Evolutionary conservation across 2,797 vertebrate species (phyloP).

Genomic region (Enteromius afrohamiltoni): DNA sequence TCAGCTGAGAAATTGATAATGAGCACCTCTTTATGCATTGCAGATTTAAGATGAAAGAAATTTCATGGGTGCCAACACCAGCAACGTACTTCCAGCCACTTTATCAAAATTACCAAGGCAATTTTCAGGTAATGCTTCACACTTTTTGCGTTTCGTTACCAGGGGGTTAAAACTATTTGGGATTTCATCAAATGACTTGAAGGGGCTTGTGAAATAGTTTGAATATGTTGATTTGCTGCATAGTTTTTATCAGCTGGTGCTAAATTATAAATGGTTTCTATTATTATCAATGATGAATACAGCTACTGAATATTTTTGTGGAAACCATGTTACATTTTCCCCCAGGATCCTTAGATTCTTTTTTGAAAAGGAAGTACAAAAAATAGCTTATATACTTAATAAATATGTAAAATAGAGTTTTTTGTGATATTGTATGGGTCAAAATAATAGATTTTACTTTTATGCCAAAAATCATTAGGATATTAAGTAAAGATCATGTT

Average conservation of each 20-base stretch:
- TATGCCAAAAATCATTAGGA: background rate
- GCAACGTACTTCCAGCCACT: slow-evolving; percentile 56
- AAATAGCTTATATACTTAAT: no score
- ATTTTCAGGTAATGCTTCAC: slow-evolving; percentile 56
- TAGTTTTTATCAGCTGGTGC: background rate
- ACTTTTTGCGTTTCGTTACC: background rate
- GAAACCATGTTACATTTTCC: background rate
- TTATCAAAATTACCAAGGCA: slow-evolving; percentile 50
- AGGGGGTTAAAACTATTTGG: background rate
- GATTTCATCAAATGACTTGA: background rate
- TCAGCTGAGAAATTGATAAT: background rate
- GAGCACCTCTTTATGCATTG: background rate
- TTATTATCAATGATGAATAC: background rate
- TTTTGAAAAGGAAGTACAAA: background rate
- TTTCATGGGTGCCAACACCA: slow-evolving; percentile 49
- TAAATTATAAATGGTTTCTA: background rate
- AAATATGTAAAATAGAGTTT: no score
- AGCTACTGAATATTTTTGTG: background rate
- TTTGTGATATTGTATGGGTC: background rate
- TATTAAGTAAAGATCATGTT: background rate
- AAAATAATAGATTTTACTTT: background rate
- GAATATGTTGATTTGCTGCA: background rate
- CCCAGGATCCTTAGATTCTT: background rate
- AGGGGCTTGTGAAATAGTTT: background rate
- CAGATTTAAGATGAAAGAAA: slow-evolving; percentile 55